Conservation (phyloP, 2,113 vertebrate species). For the Podiceps cristatus region DNA sequence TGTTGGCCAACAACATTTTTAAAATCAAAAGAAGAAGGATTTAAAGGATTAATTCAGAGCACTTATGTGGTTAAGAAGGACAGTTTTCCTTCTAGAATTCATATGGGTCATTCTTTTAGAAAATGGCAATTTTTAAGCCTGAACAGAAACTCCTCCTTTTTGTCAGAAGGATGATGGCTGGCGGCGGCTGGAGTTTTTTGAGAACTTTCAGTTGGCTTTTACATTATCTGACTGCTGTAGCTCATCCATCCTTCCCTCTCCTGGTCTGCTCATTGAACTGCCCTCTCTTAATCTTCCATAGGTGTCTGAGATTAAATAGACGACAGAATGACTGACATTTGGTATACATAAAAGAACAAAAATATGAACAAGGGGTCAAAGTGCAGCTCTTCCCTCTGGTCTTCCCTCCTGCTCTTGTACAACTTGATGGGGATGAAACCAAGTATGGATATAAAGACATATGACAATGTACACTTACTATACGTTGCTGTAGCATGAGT, state of each 20-base stretch:
- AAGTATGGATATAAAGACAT: constrained; percentile 17
- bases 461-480: background rate
- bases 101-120: background rate
- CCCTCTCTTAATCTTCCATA: constrained; percentile 62
- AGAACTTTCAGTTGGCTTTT: constrained; percentile 42
- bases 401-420: constrained; percentile 47
- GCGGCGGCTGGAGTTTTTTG: background rate
- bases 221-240: constrained; percentile 49
- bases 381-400: constrained; percentile 61
- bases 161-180: background rate
- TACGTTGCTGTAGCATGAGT: background rate
- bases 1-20: background rate
- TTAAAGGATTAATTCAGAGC: background rate
- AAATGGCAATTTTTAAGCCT: background rate
- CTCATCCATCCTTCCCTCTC: constrained; percentile 49
- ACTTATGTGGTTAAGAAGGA: background rate
- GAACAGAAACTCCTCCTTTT: constrained; percentile 31
- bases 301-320: constrained; percentile 65
- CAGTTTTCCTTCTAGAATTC: constrained; percentile 4
- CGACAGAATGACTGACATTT: constrained; percentile 58
- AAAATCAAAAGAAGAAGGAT: background rate
- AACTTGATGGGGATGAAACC: constrained; percentile 51
- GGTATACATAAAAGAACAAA: constrained; percentile 63
- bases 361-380: constrained; percentile 69
- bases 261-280: constrained; percentile 57